Evolutionary conservation across 2,888 invertebrate genomes (phyloP), one percentile per base, ranked within the genome.

Genomic region (Mesorhabditis spiculigera): DNA sequence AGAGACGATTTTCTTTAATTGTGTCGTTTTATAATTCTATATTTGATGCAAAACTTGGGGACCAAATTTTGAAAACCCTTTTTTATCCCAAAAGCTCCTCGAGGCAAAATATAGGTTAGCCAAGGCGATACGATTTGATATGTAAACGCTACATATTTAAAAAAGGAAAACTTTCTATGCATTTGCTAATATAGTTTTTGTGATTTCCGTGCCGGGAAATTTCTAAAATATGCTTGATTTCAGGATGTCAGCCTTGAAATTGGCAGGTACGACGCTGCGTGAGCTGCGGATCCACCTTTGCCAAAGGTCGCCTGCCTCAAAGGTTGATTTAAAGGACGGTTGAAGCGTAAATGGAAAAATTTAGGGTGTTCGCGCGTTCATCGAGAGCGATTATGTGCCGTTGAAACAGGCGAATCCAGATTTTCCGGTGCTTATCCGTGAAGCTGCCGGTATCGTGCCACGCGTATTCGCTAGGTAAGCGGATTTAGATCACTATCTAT

Each of bases 261-360:
- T 78, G 62, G 78, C 80, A 63, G 77, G 76, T 64, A 78, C 78
- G 10, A 80, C 85, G 76, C 87, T 96, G 58, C 93, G 91, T 87
- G 96, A 97, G 89, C 87, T 96, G 16, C 90, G 96, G 80, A 91
- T 97, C 86, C 93, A 95, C 87, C 89, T 97, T 67, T 96, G 96
- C 86, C 95, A 95, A 45, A 74, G 71, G 63, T 76, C 76, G 43
- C 70, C 76, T 6, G 78, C 78, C 8, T 78, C 78, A 50, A 10
- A 50, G 58, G 58, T 50, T 50, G 58, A n/a, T 10, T 50, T 13
- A 50, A 50, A 50, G n/a, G 10, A 3, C 1, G 2, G n/a, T 13
- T 50, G 8, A 50, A 50, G 58, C 58, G 58, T 50, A 50, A 50
- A 13, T 50, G 8, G 8, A n/a, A 50, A 50, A 50, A 13, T 50